Evolutionary conservation across 2,797 vertebrate genomes (phyloP), one percentile per base, ranked within the genome.

Genomic region (Paguma larvata): DNA sequence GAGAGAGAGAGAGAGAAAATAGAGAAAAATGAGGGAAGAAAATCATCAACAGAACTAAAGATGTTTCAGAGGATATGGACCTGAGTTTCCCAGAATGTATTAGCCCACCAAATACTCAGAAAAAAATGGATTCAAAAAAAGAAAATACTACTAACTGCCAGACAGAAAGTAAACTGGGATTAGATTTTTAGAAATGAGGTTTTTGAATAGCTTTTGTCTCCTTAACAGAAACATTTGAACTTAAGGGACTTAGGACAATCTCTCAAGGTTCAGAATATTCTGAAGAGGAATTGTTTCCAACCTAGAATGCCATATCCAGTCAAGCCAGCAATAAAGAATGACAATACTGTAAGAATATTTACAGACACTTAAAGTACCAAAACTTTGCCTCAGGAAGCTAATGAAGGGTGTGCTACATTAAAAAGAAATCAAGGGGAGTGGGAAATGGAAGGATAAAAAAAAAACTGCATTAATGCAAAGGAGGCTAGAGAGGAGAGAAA

Each of bases 281-380:
- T 32, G 27, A 79, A 89, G 21, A 56, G 89, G 93, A 93, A 56
- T 79, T 72, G 53, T 65, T 85, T 85, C 72, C 30, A 85, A 84
- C 27, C 68, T 68, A 70, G 70, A 78, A 92, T 77, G 62, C 38
- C 41, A 77, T 75, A 23, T 34, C 41, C 41, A 19, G 10, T 32
- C 38, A 84, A 89, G 41, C 15, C 25, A 44, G 51, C 62, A 88
- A 44, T 83, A n/a, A n/a, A 95, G n/a, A 65, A 95, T 88, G 18
- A 77, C 41, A 89, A 84, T n/a, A 78, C 23, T 30, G n/a, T 84
- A 78, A 89, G 89, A 89, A 62, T 51, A 93, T 70, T 68, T 84
- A 63, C 7, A 78, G n/a, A 59, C n/a, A 92, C 44, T 68, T 78
- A 84, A 62, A n/a, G 6, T 82, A 32, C 88, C 78, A 95, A 94